These are phyloP conservation scores for Platanista minor DNA, from an alignment of 2,113 vertebrate species.

Conservation along the genomic window DNA sequence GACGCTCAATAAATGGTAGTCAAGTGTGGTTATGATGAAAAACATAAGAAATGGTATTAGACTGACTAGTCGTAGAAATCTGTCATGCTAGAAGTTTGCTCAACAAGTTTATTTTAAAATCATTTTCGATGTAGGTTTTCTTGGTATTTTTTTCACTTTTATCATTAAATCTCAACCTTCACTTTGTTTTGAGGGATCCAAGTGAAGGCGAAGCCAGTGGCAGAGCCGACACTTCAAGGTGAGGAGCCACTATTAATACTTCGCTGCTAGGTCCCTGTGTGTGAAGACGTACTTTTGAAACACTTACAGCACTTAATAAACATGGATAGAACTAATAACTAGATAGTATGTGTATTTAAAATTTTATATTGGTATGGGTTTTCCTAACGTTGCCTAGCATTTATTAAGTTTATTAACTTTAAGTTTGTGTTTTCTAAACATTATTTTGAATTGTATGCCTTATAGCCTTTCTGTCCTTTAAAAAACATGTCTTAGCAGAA, in stretches of 20 bases:
- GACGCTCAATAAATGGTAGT: not conserved
- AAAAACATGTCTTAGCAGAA: not conserved
- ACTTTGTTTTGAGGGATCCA: slow-evolving; percentile 95
- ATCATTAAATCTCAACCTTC: slow-evolving; percentile 87
- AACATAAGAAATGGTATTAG: slow-evolving; percentile 21
- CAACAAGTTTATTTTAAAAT: slow-evolving; percentile 58
- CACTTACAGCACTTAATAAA: slow-evolving; percentile 50
- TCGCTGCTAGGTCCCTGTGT: slow-evolving; percentile 74
- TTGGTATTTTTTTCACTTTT: slow-evolving; percentile 79
- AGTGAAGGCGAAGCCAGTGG: slow-evolving; percentile 97
- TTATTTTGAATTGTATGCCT: slow-evolving; percentile 42
- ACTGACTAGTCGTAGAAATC: slow-evolving; percentile 42
- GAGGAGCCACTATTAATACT: slow-evolving; percentile 82
- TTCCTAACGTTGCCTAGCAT: slow-evolving; percentile 32
- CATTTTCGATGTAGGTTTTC: slow-evolving; percentile 77
- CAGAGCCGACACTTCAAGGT: slow-evolving; percentile 95
- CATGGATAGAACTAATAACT: slow-evolving; percentile 31
- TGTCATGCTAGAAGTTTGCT: slow-evolving; percentile 62
- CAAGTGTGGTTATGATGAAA: not conserved
- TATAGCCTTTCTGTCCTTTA: not conserved
- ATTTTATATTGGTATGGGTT: slow-evolving; percentile 2
- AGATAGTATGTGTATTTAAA: slow-evolving; percentile 49
- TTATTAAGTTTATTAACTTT: not conserved
- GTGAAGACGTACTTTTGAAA: slow-evolving; percentile 57
- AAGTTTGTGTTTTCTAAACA: not conserved